Conservation (phyloP, 2,888 invertebrate species). For the Tricholauxania praeusta region DNA sequence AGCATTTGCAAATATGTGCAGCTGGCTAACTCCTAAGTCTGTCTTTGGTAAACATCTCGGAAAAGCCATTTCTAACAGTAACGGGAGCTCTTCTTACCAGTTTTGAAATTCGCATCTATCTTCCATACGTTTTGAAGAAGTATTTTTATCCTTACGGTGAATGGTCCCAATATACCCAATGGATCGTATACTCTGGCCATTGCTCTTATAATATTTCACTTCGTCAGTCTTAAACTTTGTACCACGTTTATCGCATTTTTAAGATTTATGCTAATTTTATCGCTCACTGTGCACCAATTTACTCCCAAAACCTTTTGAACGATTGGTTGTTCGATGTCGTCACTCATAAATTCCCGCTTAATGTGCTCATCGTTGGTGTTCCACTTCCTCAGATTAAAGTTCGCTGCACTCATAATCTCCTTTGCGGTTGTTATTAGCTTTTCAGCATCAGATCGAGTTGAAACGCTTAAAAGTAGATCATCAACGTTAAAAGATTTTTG, state of each 20-base stretch:
- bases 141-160: conserved; percentile 29
- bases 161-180: too few relatives aligned
- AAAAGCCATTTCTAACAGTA: too few relatives aligned
- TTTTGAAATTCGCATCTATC: not conserved
- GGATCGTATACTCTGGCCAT: conserved; percentile 13
- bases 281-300: conserved; percentile 10
- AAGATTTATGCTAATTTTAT: not conserved
- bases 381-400: too few relatives aligned
- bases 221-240: not conserved
- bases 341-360: not conserved
- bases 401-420: too few relatives aligned
- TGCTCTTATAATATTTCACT: conserved; percentile 8
- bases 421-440: too few relatives aligned
- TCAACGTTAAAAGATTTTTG: too few relatives aligned
- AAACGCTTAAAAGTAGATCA: too few relatives aligned
- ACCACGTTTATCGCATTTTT: not conserved
- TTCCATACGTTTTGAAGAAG: conserved; percentile 30
- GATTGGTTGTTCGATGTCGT: not conserved
- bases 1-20: too few relatives aligned
- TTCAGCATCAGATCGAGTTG: too few relatives aligned
- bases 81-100: too few relatives aligned
- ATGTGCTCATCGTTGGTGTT: not conserved
- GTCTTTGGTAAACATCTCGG: too few relatives aligned
- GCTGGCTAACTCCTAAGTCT: too few relatives aligned
- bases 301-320: conserved; percentile 12